phyloP scores from a whole-genome alignment of 2,888 invertebrate species.

The Adineta ricciae region DNA sequence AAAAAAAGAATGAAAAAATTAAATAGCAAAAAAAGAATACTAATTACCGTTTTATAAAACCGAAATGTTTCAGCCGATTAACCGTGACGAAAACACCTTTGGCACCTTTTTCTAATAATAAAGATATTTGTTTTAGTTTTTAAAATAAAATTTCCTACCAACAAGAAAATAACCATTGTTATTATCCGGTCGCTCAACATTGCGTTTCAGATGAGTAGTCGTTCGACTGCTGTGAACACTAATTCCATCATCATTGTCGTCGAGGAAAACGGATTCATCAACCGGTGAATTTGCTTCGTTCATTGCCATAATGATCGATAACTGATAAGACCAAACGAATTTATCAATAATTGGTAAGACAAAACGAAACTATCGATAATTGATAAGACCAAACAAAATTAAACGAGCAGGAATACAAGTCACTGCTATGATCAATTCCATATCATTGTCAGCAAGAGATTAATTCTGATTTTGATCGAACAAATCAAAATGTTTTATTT shows the following conservation, averaged over 20 bases:
- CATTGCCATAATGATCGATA: neutral
- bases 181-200: neutral
- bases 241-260: neutral
- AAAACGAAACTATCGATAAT: too few relatives aligned
- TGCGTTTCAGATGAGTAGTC: neutral
- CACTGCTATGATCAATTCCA: too few relatives aligned
- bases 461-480: too few relatives aligned
- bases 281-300: neutral
- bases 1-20: neutral
- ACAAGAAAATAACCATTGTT: neutral
- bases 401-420: too few relatives aligned
- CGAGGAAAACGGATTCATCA: neutral
- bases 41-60: slow-evolving; percentile 4
- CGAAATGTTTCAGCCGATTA: neutral
- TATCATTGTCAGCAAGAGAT: too few relatives aligned
- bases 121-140: neutral
- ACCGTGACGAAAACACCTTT: neutral
- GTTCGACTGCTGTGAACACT: neutral
- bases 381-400: too few relatives aligned
- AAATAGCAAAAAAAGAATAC: neutral
- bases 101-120: slow-evolving; percentile 13
- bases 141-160: slow-evolving; percentile 10
- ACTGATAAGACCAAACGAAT: too few relatives aligned
- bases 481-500: too few relatives aligned
- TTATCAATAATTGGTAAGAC: too few relatives aligned